Conservation (phyloP, 2,888 invertebrate genomes). For the Deladenus siricidicola region DNA sequence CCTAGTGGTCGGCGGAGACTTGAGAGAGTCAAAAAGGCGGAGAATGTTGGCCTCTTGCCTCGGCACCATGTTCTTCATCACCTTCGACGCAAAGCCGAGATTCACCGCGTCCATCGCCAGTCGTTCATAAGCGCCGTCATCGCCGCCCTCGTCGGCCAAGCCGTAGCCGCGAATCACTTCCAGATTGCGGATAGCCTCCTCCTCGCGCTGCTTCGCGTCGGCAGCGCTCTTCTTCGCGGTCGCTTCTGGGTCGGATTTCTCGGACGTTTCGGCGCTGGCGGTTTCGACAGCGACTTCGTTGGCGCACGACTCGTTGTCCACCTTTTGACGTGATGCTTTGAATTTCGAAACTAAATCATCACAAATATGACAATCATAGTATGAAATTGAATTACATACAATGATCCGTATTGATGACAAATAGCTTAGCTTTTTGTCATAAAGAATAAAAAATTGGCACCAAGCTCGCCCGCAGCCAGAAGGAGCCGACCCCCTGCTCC, state of each 20-base stretch:
- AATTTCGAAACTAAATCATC: constrained; percentile 21
- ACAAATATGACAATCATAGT: constrained; percentile 5
- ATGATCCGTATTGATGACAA: background rate
- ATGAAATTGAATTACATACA: no score
- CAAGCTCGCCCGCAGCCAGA: no score
- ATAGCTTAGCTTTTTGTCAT: no score
- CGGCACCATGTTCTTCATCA: constrained; percentile 30
- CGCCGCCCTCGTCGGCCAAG: constrained; percentile 24
- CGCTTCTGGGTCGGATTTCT: background rate
- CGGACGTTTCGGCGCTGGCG: background rate
- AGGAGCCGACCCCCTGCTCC: no score
- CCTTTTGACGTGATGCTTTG: constrained; percentile 13
- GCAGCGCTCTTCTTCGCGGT: constrained; percentile 1
- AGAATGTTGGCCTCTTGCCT: constrained; percentile 41
- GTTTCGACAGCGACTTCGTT: background rate
- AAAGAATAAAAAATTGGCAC: no score
- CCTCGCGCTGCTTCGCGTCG: constrained; percentile 14
- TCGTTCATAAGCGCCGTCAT: constrained; percentile 37
- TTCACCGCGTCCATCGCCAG: constrained; percentile 48
- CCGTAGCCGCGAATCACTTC: no score
- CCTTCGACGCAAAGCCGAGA: constrained; percentile 44
- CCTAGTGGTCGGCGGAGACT: constrained; percentile 14
- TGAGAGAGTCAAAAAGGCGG: constrained; percentile 40
- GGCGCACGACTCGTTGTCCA: background rate
- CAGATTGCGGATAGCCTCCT: constrained; percentile 40